phyloP scores from a whole-genome alignment of 2,888 invertebrate species.

The Adelognathus sp. region DNA sequence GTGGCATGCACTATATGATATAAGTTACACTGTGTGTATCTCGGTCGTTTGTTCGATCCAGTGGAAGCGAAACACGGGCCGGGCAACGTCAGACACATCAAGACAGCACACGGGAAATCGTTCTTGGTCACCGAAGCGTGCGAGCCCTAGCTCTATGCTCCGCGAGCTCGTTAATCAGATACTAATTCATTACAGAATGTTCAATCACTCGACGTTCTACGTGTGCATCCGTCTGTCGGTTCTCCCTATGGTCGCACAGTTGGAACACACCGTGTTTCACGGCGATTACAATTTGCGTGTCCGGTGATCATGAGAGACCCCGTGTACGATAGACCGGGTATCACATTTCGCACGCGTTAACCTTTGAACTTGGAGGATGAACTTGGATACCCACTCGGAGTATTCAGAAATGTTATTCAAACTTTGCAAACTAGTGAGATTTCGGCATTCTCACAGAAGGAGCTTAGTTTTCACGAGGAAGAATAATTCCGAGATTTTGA shows the following conservation, averaged over 20 bases:
- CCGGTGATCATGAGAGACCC: slow-evolving; percentile 71
- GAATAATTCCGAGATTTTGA: too few species aligned
- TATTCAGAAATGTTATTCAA: not conserved
- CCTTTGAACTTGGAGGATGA: not conserved
- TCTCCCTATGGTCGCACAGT: slow-evolving; percentile 17
- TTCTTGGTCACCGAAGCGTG: slow-evolving; percentile 57
- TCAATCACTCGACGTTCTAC: slow-evolving; percentile 57
- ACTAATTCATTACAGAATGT: slow-evolving; percentile 60
- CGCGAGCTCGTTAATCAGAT: slow-evolving; percentile 53
- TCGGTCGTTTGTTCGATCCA: slow-evolving; percentile 29
- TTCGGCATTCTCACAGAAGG: too few species aligned
- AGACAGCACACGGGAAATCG: slow-evolving; percentile 51
- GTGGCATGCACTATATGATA: too few species aligned
- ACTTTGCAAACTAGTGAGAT: too few species aligned
- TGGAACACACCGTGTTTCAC: slow-evolving; percentile 24
- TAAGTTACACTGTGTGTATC: not conserved
- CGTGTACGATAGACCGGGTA: slow-evolving; percentile 5
- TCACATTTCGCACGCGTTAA: not conserved
- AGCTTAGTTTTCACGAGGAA: too few species aligned
- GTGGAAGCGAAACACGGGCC: slow-evolving; percentile 44
- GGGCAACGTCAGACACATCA: slow-evolving; percentile 43
- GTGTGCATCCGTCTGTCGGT: slow-evolving; percentile 61
- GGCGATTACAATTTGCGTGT: slow-evolving; percentile 68
- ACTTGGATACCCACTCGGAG: not conserved
- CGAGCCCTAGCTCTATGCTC: slow-evolving; percentile 17